Base-by-base conservation (phyloP, 2,113 vertebrate species). In the Eleginops maclovinus region DNA sequence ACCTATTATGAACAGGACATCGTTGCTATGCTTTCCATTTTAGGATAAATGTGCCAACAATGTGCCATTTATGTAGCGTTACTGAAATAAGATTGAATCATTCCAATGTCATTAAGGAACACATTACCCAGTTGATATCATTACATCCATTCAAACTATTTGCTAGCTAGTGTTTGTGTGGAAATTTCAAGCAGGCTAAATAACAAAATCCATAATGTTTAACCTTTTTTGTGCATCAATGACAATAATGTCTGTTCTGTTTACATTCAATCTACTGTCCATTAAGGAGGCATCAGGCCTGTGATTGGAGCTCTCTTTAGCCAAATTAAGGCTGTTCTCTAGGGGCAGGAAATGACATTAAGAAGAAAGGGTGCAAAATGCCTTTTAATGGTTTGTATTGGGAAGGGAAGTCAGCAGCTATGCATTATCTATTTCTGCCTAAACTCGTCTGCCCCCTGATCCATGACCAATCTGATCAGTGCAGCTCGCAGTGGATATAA, bases 381-480 rank as follows among this genome's bases (percentile, higher is more conserved):
- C 72, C 81, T 85, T 86, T 87, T 86, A 88, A 87, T 93, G 72
- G 62, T 86, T 91, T 88, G 64, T 87, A 91, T 92, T 91, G 88
- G 77, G 77, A 83, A 67, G 61, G 49, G 65, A 78, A 79, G 75
- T 87, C 80, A 83, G 72, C 61, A 77, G 88, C 73, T 44, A 74
- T 60, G 63, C 72, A 70, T 85, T 85, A 85, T 92, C 84, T 88
- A 90, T 93, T 91, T 85, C 87, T 84, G 81, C 85, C 82, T 70
- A 84, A 91, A 88, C 82, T 83, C 75, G 49, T 87, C 73, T 72
- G 82, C 66, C 65, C 75, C 80, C 61, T 90, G 92, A 93, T 91
- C 93, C 90, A 88, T 93, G 86, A 92, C 92, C 83, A 88, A 89
- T 88, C 87, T 88, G 87, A 90, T 92, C 79, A 84, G 79, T 49